These are phyloP conservation scores for Drosophila nikananu DNA, from an alignment of 1,140 invertebrate species.

Conservation along the genomic window DNA sequence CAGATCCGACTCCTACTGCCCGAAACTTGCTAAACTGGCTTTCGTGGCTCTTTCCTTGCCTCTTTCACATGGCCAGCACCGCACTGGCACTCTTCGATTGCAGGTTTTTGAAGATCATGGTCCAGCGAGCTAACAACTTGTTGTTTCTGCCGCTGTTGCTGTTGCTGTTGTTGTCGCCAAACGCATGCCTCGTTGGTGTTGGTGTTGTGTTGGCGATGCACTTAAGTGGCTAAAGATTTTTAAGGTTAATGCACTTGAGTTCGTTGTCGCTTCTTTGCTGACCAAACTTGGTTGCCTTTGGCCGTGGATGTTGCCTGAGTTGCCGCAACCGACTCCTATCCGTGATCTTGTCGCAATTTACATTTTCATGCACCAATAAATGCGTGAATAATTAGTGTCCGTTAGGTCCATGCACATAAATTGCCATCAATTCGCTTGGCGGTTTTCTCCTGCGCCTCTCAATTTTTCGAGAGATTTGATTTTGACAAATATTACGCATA, in stretches of 20 bases:
- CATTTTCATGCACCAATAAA: constrained; percentile 72
- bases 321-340: constrained; percentile 26
- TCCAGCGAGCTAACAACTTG: constrained; percentile 64
- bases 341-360: constrained; percentile 67
- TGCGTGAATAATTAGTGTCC: constrained; percentile 67
- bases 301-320: constrained; percentile 1
- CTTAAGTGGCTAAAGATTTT: constrained; percentile 76
- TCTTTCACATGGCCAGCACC: constrained; percentile 51
- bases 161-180: constrained; percentile 65
- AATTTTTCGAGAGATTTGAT: constrained; percentile 31
- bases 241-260: constrained; percentile 82
- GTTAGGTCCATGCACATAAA: constrained; percentile 45
- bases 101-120: constrained; percentile 78
- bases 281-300: constrained; percentile 62
- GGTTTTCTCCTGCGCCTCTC: constrained; percentile 54
- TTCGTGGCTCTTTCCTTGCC: constrained; percentile 51
- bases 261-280: constrained; percentile 80
- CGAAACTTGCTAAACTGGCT: constrained; percentile 75
- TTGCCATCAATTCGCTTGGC: constrained; percentile 43
- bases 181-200: constrained; percentile 49
- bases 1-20: constrained; percentile 27
- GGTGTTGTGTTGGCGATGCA: constrained; percentile 52
- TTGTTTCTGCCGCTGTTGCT: constrained; percentile 41
- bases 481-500: constrained; percentile 77
- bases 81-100: constrained; percentile 63